phyloP scores from a whole-genome alignment of 2,797 vertebrate species.

The Chaunax sp. region DNA sequence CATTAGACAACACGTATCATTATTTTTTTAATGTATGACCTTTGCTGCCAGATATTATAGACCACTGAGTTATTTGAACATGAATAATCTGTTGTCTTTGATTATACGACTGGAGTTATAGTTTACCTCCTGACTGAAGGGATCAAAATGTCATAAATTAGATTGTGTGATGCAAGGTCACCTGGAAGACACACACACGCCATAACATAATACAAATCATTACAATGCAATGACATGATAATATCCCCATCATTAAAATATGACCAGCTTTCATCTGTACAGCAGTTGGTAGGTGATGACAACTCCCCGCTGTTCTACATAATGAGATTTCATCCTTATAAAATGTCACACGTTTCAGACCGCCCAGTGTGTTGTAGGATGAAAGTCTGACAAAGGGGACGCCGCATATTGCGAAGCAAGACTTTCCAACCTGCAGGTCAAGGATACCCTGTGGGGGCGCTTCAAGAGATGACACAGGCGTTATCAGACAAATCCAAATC shows the following conservation, averaged over 20 bases:
- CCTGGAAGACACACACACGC: background rate
- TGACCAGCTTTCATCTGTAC: conserved; percentile 42
- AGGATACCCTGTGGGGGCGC: conserved; percentile 6
- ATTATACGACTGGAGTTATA: background rate
- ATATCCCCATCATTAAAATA: conserved; percentile 35
- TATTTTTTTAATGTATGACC: background rate
- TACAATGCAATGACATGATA: conserved; percentile 22
- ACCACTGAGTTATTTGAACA: background rate
- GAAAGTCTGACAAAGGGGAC: conserved; percentile 24
- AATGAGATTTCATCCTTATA: conserved; percentile 51
- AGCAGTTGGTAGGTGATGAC: conserved; percentile 32
- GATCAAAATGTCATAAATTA: conserved; percentile 11
- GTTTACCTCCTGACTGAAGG: conserved; percentile 3
- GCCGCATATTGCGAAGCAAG: background rate
- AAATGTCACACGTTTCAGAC: conserved; percentile 20
- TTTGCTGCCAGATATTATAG: background rate
- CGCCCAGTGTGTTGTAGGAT: conserved; percentile 11
- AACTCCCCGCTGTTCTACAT: conserved; percentile 40
- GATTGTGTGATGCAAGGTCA: background rate
- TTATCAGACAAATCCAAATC: conserved; percentile 3
- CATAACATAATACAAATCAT: conserved; percentile 16
- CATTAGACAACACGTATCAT: background rate
- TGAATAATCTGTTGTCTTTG: conserved; percentile 1
- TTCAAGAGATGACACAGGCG: background rate
- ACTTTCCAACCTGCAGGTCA: conserved; percentile 14